Evolutionary conservation across 1,140 invertebrate genomes (phyloP), one percentile per base, ranked within the genome.

Genomic region (Tetraneura akinire): DNA sequence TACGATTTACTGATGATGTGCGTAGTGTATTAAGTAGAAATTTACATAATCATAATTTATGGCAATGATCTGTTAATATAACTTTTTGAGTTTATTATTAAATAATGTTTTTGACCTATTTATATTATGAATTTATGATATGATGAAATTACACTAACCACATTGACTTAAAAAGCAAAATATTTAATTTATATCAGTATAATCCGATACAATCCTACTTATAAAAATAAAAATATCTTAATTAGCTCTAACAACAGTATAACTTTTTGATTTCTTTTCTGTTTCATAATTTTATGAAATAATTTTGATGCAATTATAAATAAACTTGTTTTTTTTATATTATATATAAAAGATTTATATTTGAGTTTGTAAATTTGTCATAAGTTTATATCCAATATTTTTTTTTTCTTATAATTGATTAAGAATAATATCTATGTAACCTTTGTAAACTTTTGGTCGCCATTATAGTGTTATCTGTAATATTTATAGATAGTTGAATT

Each of bases 1-100:
- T 99, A 82, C 90, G 98, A 81, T 99, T 99, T 87, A 97, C 95
- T 82, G 92, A 94, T 85, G 98, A 99, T 87, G 97, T 99, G 49
- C 91, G 97, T 83, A 97, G 95, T 76, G 96, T 99, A 83, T 90
- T 99, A 62, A 94, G 93, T 81, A 89, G 96, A 84, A 98, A 98
- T 88, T 88, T 97, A 85, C 94, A 96, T 85, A 88, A 92, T 84
- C 91, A 92, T 86, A 89, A 90, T 84, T 88, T 91, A 81, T 92
- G 91, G 91, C 92, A 92, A 89, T 78, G 53, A 78, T 78, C 14
- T 45, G 37, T 55, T 21, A 60, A 45, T 42, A 78, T 47, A 23
- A 29, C 5, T 14, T 71, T 10, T 57, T 68, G 18, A 26, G 42
- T 81, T 80, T 73, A 9, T 45, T 47, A 60, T 45, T 23, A 78